phyloP scores from a whole-genome alignment of 2,888 invertebrate species.

The Coleophora deauratella region DNA sequence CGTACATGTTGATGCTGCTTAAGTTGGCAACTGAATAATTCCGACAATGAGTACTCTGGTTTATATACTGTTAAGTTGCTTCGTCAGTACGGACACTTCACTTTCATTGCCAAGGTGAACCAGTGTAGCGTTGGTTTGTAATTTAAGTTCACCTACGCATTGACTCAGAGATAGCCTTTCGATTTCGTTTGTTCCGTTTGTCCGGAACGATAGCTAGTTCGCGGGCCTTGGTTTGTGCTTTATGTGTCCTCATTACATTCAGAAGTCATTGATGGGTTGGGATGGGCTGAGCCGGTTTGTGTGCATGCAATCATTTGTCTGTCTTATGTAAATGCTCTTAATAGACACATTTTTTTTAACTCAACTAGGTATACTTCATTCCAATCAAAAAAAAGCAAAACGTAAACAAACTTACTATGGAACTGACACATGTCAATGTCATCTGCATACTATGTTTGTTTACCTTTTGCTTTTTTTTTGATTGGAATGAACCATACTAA shows the following conservation, averaged over 20 bases:
- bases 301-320: neutral
- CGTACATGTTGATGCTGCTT: slow-evolving; percentile 68
- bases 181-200: slow-evolving; percentile 56
- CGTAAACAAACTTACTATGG: no score
- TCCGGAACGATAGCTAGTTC: slow-evolving; percentile 31
- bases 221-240: slow-evolving; percentile 41
- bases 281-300: neutral
- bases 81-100: slow-evolving; percentile 46
- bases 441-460: no score
- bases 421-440: no score
- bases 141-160: slow-evolving; percentile 33
- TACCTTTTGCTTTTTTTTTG: no score
- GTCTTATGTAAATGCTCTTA: no score
- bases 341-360: no score
- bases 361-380: no score
- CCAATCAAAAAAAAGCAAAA: no score
- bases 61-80: slow-evolving; percentile 57
- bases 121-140: slow-evolving; percentile 26
- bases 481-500: no score
- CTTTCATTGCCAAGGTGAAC: slow-evolving; percentile 72
- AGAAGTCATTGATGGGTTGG: slow-evolving; percentile 3
- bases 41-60: slow-evolving; percentile 53
- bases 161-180: slow-evolving; percentile 69
- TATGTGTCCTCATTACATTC: slow-evolving; percentile 11
- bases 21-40: slow-evolving; percentile 71